Evolutionary conservation across 1,140 invertebrate species (phyloP), one percentile per base, ranked within the genome.

Genomic region (Oscheius sp.): DNA sequence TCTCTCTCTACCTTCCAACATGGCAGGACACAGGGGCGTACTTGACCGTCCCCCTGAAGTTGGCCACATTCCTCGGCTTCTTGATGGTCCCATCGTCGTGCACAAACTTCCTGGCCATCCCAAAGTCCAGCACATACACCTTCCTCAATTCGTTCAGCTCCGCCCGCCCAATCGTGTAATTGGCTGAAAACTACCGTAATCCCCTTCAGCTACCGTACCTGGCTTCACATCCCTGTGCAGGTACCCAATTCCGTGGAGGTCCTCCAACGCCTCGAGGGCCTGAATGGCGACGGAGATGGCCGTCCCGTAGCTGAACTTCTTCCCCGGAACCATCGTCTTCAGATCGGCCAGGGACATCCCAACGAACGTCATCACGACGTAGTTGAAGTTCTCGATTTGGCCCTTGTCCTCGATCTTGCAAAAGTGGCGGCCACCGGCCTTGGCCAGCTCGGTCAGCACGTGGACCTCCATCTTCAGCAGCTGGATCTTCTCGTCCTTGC

Each of bases 381-480:
- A 79, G 34, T 79, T 70, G 59, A 79, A 77, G 35, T 77, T 77
- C 13, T 69, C 70, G 38, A 67, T 32, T 36, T 61, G 71, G 36
- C 72, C 75, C 67, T 76, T 76, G 28, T 74, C 75, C 35, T 68
- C 71, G 45, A 76, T 76, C 58, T 74, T 76, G 55, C 75, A 76
- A 28, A 76, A 76, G 28, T 76, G 76, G 2, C 75, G 45, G 15
- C 65, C 63, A 3, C 73, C 72, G 0, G 52, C 65, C 34, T 79
- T 79, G 26, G 58, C 45, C 71, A 80, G 26, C 38, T 81, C 79
- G n/a, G 32, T 78, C 36, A 80, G 61, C 45, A 80, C 79, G 42
- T 73, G 73, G 13, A 80, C 79, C 64, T 80, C 79, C 79, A 80
- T 80, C 42, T 80, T 80, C 18, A 80, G 64, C 7, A 80, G 32